A percentile compares a stretch with the other conserved stretches of the same genome.
phyloP scores from a whole-genome alignment of 2,113 vertebrate genomes.

The Lipotes vexillifer region DNA sequence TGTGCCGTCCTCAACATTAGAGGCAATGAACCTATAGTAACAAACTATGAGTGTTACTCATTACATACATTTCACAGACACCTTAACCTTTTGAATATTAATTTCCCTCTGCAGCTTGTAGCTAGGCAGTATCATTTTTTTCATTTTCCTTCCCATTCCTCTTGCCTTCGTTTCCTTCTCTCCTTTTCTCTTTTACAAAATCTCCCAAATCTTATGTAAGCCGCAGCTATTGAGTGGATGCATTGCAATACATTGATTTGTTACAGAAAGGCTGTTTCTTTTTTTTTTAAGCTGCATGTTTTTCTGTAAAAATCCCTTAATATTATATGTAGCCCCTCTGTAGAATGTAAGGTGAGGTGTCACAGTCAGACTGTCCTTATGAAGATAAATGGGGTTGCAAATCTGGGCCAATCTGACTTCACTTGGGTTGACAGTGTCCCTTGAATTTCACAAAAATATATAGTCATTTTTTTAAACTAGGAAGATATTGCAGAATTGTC shows the following conservation, averaged over 20 bases:
- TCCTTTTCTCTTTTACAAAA: conserved; percentile 39
- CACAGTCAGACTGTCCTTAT: conserved; percentile 31
- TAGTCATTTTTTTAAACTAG: background rate
- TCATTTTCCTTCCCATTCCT: conserved; percentile 42
- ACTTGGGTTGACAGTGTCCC: background rate
- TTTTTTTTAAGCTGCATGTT: conserved; percentile 45
- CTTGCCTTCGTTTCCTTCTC: conserved; percentile 70
- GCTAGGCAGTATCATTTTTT: conserved; percentile 77
- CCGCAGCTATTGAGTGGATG: conserved; percentile 57
- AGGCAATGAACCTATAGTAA: conserved; percentile 95
- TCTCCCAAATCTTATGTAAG: conserved; percentile 67
- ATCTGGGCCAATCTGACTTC: background rate
- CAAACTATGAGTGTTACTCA: conserved; percentile 93
- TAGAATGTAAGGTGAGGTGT: conserved; percentile 26
- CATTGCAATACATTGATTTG: conserved; percentile 71
- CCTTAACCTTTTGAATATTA: conserved; percentile 96
- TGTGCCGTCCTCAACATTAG: conserved; percentile 92
- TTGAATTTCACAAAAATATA: background rate
- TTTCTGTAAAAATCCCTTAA: conserved; percentile 40
- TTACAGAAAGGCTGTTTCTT: conserved; percentile 18
- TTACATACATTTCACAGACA: conserved; percentile 93
- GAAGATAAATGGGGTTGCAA: conserved; percentile 32
- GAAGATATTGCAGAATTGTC: background rate
- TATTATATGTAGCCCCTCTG: conserved; percentile 38
- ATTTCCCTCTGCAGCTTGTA: conserved; percentile 85